Base-by-base conservation (phyloP, 1,140 invertebrate genomes). In the Hypothenemus hampei region DNA sequence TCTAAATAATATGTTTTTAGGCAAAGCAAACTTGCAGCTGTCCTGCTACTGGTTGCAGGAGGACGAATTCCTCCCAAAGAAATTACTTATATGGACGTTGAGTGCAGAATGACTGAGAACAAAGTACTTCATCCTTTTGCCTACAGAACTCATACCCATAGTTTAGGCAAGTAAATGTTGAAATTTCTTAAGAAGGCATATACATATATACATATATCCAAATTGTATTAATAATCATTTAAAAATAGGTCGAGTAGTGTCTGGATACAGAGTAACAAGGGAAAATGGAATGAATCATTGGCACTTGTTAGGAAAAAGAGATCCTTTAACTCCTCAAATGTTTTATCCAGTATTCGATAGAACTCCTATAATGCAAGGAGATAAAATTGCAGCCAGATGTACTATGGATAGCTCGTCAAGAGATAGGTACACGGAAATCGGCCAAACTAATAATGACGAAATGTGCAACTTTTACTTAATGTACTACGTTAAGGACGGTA, bases 391-490 rank as follows among this genome's bases (percentile, higher is more conserved):
- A 4, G 90, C 91, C 1, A 74, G 93, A 52, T 98, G 96, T 72
- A 93, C 91, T 3, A 94, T 97, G 90, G 74, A 85, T 51, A 95
- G 85, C 69, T 33, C 53, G 13, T 74, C 73, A 50, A 75, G 81
- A 37, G 73, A 77, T 55, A 78, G 70, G 11, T 69, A 65, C 58
- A 93, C 87, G 4, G 73, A 75, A 63, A 85, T 95, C 66, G 93
- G 93, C 1, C 72, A 83, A 5, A 97, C 94, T 11, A 91, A 91
- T 62, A 79, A 87, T 16, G 93, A 99, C 69, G 97, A 99, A 76
- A 99, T 99, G 97, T 99, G 97, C 77, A 99, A 99, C 74, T 98
- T 99, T 72, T 99, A 99, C 74, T 72, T 99, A 15, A 97, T 99
- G 93, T 98, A 97, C 73, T 99, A 93, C 75, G 90, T 94, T 1